Evolutionary conservation across 2,888 invertebrate genomes (phyloP).

Genomic region (Hydroisotoma schaefferi): DNA sequence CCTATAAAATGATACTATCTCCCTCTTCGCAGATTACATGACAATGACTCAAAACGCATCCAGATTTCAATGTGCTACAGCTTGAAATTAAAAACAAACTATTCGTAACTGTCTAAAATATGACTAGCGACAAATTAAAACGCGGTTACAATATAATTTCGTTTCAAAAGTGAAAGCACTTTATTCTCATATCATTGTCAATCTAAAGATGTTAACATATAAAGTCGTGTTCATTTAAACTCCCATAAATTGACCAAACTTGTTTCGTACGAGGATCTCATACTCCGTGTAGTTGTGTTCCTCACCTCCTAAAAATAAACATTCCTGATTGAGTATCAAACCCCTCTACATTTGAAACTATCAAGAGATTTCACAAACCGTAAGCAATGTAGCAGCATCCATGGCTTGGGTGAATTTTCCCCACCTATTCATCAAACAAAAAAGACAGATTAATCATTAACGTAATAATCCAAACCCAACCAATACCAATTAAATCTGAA

Average conservation of each 20-base stretch:
- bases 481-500: background rate
- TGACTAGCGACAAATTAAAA: no score
- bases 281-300: slow-evolving; percentile 31
- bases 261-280: slow-evolving; percentile 37
- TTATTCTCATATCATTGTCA: no score
- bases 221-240: no score
- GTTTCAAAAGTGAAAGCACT: no score
- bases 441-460: background rate
- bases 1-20: no score
- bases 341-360: background rate
- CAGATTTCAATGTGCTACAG: no score
- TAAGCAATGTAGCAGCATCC: slow-evolving; percentile 36
- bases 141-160: no score
- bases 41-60: no score
- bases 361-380: slow-evolving; percentile 13
- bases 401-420: slow-evolving; percentile 37
- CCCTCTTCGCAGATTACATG: no score
- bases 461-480: background rate
- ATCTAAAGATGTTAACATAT: no score
- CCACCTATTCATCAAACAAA: slow-evolving; percentile 20
- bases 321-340: background rate
- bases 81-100: no score
- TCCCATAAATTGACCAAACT: slow-evolving; percentile 24
- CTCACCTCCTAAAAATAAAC: slow-evolving; percentile 30
- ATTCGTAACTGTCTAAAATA: no score